phyloP scores from a whole-genome alignment of 2,888 invertebrate species.

The Seladonia tumulorum region DNA sequence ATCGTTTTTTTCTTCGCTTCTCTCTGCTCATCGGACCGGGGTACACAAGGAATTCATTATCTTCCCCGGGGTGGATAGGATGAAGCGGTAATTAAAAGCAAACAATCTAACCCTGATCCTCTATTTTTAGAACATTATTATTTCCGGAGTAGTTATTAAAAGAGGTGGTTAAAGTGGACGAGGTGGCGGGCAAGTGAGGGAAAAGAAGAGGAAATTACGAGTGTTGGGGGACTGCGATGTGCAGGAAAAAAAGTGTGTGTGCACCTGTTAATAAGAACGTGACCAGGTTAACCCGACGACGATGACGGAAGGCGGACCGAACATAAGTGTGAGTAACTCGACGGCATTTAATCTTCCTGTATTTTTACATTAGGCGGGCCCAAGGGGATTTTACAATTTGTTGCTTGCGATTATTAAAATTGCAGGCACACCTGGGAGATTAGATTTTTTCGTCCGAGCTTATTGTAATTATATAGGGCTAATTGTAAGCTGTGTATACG shows the following conservation, averaged over 20 bases:
- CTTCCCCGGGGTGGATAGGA: background rate
- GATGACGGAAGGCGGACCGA: slow-evolving; percentile 58
- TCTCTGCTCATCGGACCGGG: background rate
- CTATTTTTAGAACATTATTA: slow-evolving; percentile 5
- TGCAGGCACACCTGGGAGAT: background rate
- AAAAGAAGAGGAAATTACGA: slow-evolving; percentile 29
- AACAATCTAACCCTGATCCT: slow-evolving; percentile 7
- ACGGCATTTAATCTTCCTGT: background rate
- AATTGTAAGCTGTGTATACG: no score
- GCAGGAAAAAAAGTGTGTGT: slow-evolving; percentile 56
- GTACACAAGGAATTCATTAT: background rate
- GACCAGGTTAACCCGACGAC: slow-evolving; percentile 41
- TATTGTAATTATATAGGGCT: background rate
- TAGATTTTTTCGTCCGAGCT: background rate
- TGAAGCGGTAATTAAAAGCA: slow-evolving; percentile 9
- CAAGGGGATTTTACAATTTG: background rate
- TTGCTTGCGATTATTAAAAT: background rate
- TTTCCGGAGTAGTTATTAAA: slow-evolving; percentile 16
- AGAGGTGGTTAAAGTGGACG: background rate
- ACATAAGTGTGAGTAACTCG: slow-evolving; percentile 49
- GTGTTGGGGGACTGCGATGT: slow-evolving; percentile 51
- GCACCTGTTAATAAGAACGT: slow-evolving; percentile 35
- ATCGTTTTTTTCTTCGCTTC: background rate
- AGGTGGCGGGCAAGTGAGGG: slow-evolving; percentile 19
- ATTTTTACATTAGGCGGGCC: background rate